Conservation (phyloP, 2,797 vertebrate genomes). For the Helicolenus hilgendorfi region DNA sequence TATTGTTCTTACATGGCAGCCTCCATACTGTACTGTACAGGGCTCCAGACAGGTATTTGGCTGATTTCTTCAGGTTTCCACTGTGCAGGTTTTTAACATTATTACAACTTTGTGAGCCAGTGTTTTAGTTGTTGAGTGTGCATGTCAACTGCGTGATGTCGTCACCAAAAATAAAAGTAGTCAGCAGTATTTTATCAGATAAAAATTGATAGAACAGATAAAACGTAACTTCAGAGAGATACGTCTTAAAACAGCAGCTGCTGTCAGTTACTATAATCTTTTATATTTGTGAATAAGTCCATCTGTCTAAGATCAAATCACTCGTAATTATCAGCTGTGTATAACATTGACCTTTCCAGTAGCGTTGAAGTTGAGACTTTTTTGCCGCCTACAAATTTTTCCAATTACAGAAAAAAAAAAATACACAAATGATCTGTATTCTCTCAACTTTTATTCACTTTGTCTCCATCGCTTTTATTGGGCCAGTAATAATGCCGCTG, state of each 20-base stretch:
- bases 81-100: not conserved
- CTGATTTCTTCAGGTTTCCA: constrained; percentile 40
- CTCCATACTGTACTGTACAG: constrained; percentile 9
- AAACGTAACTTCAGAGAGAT: not conserved
- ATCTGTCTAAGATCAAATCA: constrained; percentile 25
- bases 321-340: not conserved
- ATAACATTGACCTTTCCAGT: constrained; percentile 19
- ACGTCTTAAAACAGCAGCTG: not conserved
- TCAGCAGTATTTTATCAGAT: not conserved
- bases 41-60: constrained; percentile 65
- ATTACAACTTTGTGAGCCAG: constrained; percentile 9
- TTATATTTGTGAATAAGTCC: not conserved
- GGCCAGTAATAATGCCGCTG: constrained; percentile 60
- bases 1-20: constrained; percentile 68
- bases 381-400: constrained; percentile 26
- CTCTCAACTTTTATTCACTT: constrained; percentile 54
- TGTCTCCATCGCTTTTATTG: constrained; percentile 41
- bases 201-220: not conserved
- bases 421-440: constrained; percentile 50
- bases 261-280: not conserved
- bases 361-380: not conserved
- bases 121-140: not conserved
- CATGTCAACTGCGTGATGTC: not conserved
- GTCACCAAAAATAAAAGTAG: not conserved
- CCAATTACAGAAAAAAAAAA: constrained; percentile 24